Percentiles rank a stretch among this genome's conserved stretches.
These are phyloP conservation scores for Sylvilagus floridanus DNA, from an alignment of 2,797 vertebrate species.

Conservation along the genomic window DNA sequence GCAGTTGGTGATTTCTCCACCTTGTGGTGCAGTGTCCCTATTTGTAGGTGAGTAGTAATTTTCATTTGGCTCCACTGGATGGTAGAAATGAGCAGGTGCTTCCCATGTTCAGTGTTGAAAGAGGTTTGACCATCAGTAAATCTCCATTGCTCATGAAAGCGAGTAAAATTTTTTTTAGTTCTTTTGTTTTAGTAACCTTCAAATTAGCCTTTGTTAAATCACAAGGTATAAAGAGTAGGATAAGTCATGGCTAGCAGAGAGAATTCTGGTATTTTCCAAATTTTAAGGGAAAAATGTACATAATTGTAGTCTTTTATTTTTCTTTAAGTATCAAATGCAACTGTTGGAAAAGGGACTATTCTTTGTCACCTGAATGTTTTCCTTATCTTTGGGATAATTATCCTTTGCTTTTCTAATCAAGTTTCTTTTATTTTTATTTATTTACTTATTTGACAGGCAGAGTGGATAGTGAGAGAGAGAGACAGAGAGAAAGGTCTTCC, in stretches of 20 bases:
- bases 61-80: background rate
- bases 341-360: background rate
- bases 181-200: background rate
- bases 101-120: background rate
- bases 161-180: background rate
- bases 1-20: slow-evolving; percentile 89
- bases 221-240: background rate
- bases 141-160: background rate
- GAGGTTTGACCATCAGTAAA: background rate
- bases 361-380: background rate
- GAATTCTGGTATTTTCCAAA: slow-evolving; percentile 8
- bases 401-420: slow-evolving; percentile 46
- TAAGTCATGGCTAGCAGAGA: background rate
- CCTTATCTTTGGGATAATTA: background rate
- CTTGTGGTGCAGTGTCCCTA: slow-evolving; percentile 93
- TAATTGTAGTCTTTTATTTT: background rate
- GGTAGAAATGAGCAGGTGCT: background rate
- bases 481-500: too few species aligned
- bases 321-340: background rate
- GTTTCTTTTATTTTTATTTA: background rate
- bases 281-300: background rate
- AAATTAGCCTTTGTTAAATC: background rate
- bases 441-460: too few species aligned
- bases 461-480: too few species aligned
- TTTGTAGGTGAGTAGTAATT: slow-evolving; percentile 92